Conservation (phyloP, 2,113 vertebrate genomes). For the Serilophus lunatus region DNA sequence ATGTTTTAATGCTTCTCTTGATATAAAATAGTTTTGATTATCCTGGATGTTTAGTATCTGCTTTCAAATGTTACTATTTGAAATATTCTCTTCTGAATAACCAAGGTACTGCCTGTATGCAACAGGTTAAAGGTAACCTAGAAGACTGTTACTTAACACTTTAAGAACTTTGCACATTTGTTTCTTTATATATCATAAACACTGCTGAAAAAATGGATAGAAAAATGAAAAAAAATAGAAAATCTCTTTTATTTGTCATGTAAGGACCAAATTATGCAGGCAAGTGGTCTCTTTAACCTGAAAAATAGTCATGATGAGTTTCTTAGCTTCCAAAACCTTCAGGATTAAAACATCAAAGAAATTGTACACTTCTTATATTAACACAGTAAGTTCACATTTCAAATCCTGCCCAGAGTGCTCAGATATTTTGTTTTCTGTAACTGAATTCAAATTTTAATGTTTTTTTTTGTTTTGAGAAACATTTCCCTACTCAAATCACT, state of each 20-base stretch:
- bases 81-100: not conserved
- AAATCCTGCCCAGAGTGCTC: not conserved
- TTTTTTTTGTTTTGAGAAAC: not conserved
- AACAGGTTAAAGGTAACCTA: not conserved
- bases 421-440: not conserved
- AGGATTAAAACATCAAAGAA: not conserved
- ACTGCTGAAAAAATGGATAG: not conserved
- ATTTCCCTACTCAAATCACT: not conserved
- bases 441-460: not conserved
- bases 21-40: conserved; percentile 14
- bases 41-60: not conserved
- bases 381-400: not conserved
- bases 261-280: not conserved
- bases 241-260: not conserved
- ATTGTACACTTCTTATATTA: not conserved
- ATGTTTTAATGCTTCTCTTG: conserved; percentile 18
- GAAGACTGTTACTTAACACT: not conserved
- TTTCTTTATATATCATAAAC: not conserved
- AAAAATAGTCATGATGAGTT: not conserved
- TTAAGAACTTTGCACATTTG: not conserved
- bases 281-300: not conserved
- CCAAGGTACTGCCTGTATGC: not conserved
- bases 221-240: not conserved
- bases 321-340: not conserved
- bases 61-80: not conserved